Evolutionary conservation across 2,888 invertebrate genomes (phyloP).

Genomic region (Zeuzera pyrina): DNA sequence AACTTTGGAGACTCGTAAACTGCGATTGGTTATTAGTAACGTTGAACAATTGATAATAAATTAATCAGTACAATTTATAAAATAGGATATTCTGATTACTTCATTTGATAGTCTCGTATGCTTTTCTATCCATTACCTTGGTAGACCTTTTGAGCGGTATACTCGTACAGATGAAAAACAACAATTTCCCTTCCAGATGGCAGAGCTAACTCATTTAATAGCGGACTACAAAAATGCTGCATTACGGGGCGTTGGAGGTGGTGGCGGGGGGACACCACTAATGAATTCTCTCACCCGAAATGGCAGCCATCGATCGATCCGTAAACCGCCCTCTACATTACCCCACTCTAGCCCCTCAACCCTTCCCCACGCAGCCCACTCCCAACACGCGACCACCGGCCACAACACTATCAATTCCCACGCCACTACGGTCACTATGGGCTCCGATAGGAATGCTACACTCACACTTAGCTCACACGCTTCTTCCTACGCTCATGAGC

Average conservation of each 20-base stretch:
- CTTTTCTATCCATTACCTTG: too few relatives aligned
- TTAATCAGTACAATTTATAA: too few relatives aligned
- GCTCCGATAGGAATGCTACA: conserved; percentile 52
- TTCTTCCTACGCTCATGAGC: conserved; percentile 41
- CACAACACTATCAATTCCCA: conserved; percentile 76
- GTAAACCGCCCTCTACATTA: conserved; percentile 43
- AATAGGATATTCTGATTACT: too few relatives aligned
- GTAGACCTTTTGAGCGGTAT: too few relatives aligned
- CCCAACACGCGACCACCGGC: conserved; percentile 51
- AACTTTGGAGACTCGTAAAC: too few relatives aligned
- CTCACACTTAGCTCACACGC: conserved; percentile 54
- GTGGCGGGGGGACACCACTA: conserved; percentile 83
- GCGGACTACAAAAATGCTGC: conserved; percentile 96
- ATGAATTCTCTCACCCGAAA: conserved; percentile 84
- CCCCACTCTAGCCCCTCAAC: conserved; percentile 65
- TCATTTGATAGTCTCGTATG: too few relatives aligned
- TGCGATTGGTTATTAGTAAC: too few relatives aligned
- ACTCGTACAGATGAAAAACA: too few relatives aligned
- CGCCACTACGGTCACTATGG: conserved; percentile 57
- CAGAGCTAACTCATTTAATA: conserved; percentile 90
- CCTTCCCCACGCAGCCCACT: conserved; percentile 40
- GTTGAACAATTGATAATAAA: too few relatives aligned
- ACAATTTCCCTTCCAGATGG: conserved; percentile 76
- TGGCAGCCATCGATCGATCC: conserved; percentile 77
- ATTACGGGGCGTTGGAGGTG: conserved; percentile 65